Conservation (phyloP, 2,113 vertebrate species). For the Microtus richardsoni region DNA sequence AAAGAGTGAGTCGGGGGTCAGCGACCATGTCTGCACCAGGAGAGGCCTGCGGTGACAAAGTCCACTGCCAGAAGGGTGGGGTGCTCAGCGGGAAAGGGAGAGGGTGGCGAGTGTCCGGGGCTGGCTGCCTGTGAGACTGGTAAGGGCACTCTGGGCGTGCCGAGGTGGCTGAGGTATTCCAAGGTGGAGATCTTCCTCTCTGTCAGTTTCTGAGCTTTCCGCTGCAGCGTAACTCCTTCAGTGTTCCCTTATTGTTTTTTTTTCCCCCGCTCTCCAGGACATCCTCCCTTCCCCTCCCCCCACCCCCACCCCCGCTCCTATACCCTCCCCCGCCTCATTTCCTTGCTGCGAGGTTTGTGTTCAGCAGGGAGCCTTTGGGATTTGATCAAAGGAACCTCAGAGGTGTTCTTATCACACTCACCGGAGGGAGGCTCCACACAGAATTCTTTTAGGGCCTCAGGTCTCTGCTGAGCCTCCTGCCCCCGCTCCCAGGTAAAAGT, state of each 20-base stretch:
- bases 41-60: not conserved
- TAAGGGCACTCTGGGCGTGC: not conserved
- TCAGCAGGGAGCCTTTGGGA: not conserved
- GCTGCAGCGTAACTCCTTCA: not conserved
- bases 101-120: not conserved
- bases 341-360: not conserved
- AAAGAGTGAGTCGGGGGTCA: slow-evolving; percentile 58
- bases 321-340: not conserved
- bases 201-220: not conserved
- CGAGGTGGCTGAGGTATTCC: not conserved
- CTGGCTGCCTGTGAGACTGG: not conserved
- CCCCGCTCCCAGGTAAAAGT: not conserved
- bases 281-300: not conserved
- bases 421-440: not conserved
- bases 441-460: not conserved
- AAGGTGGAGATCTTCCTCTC: not conserved
- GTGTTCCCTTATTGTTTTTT: not conserved
- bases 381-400: not conserved
- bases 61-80: not conserved
- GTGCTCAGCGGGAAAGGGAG: not conserved
- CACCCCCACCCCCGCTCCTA: too few species aligned
- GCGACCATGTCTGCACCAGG: not conserved
- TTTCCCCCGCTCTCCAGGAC: not conserved
- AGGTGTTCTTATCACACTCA: not conserved
- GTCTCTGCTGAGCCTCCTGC: not conserved